Base-by-base conservation (phyloP, 1,140 invertebrate genomes). In the Luehdorfia chinensis region DNA sequence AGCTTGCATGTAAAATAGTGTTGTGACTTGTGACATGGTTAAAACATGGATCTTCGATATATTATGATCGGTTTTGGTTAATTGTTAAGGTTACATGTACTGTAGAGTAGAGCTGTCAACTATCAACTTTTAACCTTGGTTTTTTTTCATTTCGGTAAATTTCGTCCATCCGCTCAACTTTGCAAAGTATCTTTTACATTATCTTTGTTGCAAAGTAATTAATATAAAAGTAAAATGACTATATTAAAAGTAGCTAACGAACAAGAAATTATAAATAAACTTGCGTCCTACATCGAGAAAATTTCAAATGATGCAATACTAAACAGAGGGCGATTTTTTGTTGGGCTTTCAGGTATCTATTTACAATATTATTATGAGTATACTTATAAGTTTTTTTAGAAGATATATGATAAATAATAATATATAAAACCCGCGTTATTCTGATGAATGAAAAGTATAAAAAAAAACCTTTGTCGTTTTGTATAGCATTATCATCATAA, bases 261-360 rank as follows among this genome's bases (percentile, higher is more conserved):
- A 50, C 59, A 69, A 48, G 77, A 78, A 59, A 67, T 85, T 4
- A 75, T 85, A 16, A 75, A 60, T 28, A 80, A 74, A 48, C 43
- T 85, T 1, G 50, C 66, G 21, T 70, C 71, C 1, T 78, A 80
- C 15, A 59, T 84, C 32, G 66, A 85, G 46, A 80, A 81, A 50
- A 84, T 85, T 44, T 77, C 81, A 12, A 80, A 78, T 48, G 77
- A 85, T 55, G 66, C 81, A 14, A 85, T 84, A 27, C 31, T 66
- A 19, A 83, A 71, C 25, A 63, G 77, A 11, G 75, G 76, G 45
- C 72, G 68, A 31, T 85, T 85, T 72, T 79, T 54, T 30, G 46
- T 85, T 16, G 81, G 79, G 0, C 67, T 85, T 30, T 85, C 81
- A 15, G 81, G 81, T 83, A 64, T 61, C 6, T 51, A 32, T 45